A percentile compares a stretch with the other conserved stretches of the same genome.
Evolutionary conservation across 2,113 vertebrate genomes (phyloP).

Genomic region (Sinocyclocheilus maitianheensis): DNA sequence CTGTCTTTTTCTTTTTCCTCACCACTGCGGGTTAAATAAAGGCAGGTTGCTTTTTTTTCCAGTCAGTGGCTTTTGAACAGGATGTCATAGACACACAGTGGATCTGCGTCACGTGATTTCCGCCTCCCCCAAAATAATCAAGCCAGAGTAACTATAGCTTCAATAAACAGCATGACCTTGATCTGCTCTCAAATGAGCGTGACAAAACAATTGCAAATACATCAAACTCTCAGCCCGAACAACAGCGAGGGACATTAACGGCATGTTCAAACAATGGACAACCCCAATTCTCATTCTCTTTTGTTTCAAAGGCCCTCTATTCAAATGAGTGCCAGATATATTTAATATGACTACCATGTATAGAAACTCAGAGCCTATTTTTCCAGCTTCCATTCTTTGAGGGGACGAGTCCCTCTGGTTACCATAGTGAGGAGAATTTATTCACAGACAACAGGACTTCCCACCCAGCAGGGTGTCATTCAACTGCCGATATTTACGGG

Average conservation of each 20-base stretch:
- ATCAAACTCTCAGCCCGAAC: conserved; percentile 48
- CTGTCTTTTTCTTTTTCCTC: conserved; percentile 26
- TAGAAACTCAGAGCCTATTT: conserved; percentile 10
- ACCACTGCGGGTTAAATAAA: conserved; percentile 24
- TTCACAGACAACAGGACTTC: conserved; percentile 22
- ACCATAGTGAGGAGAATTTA: conserved; percentile 17
- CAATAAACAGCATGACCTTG: conserved; percentile 40
- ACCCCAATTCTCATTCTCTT: conserved; percentile 7
- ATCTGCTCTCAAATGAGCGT: conserved; percentile 22
- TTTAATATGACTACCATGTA: not conserved
- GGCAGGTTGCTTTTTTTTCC: conserved; percentile 28
- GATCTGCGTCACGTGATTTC: conserved; percentile 46
- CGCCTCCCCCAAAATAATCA: conserved; percentile 42
- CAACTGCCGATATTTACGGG: conserved; percentile 11
- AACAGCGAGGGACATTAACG: conserved; percentile 23
- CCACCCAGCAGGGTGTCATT: conserved; percentile 17
- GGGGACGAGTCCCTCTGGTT: not conserved
- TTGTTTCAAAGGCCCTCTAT: conserved; percentile 37
- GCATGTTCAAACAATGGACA: conserved; percentile 25
- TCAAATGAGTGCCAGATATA: conserved; percentile 7
- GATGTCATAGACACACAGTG: conserved; percentile 45
- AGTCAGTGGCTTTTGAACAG: conserved; percentile 47
- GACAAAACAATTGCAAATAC: conserved; percentile 43
- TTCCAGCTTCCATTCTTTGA: conserved; percentile 20
- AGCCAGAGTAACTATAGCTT: conserved; percentile 23